These are phyloP conservation scores for western clawed frog (Xenopus tropicalis) DNA, from an alignment of 2,113 vertebrate genomes.

Conservation along the genomic window DNA sequence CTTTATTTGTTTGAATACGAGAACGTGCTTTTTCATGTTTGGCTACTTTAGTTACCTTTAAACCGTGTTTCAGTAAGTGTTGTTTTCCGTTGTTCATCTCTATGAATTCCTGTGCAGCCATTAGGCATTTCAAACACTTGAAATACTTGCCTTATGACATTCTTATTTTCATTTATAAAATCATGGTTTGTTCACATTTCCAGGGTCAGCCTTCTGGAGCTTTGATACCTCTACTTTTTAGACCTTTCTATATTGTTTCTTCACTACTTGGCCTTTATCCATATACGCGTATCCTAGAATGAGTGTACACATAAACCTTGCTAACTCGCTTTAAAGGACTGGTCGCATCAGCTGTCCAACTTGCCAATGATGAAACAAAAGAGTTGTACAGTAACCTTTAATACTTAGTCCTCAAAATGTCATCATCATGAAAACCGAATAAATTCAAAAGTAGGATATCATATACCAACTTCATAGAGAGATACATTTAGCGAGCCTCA, in stretches of 20 bases:
- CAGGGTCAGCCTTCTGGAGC: not conserved
- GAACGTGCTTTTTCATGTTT: too few species aligned
- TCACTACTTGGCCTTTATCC: constrained; percentile 1
- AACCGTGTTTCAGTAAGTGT: too few species aligned
- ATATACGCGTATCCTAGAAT: not conserved
- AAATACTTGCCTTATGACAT: constrained; percentile 10
- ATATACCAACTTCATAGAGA: constrained; percentile 61
- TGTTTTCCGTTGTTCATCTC: not conserved
- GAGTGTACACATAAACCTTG: too few species aligned
- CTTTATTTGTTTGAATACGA: too few species aligned
- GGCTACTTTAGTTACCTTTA: too few species aligned
- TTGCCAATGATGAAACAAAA: not conserved
- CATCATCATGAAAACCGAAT: constrained; percentile 54
- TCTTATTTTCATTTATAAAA: not conserved
- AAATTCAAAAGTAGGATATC: constrained; percentile 34
- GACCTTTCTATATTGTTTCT: constrained; percentile 1
- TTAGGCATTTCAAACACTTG: constrained; percentile 6
- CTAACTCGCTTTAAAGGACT: not conserved
- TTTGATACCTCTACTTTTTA: constrained; percentile 6
- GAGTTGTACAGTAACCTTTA: not conserved
- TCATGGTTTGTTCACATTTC: not conserved
- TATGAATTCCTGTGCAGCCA: not conserved
- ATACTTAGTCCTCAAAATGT: constrained; percentile 43
- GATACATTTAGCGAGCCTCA: constrained; percentile 26
- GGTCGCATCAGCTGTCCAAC: not conserved